Base-by-base conservation (phyloP, 2,113 vertebrate genomes). In the Rhegmatorhina hoffmannsi region DNA sequence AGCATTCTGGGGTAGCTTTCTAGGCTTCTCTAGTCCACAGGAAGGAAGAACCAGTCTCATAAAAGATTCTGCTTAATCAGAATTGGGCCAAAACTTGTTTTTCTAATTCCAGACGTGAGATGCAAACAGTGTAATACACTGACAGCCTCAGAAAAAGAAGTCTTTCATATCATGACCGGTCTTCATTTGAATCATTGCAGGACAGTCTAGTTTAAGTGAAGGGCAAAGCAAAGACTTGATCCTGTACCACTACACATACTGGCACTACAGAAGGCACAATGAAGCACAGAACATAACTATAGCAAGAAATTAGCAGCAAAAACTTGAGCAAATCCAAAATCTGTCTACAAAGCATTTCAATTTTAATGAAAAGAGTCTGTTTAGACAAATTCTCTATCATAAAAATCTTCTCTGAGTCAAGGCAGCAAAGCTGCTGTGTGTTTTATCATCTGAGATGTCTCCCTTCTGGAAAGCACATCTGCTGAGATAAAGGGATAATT, bases 401-500 rank as follows among this genome's bases (percentile, higher is more conserved):
- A 73, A 77, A 90, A 68, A 83, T 63, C 38, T 43, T 66, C 15
- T 59, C 23, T 79, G 72, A 95, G 55, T 20, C 0, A 0, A 91
- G 73, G 56, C 2, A 2, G 87, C 55, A 94, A 92, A 96, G 66
- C 64, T 77, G 55, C 84, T 87, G 55, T 78, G 89, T 62, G 91
- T 95, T 89, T 95, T 60, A 95, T 87, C 89, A 89, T 89, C 80
- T 94, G 91, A 95, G 73, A 87, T 81, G 13, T 78, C 89, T 52
- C 47, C 29, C 31, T 91, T 84, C 93, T 94, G 84, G 76, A 91
- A 92, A 87, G 55, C 4, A 6, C 55, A 84, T 94, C 91, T 92
- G 89, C 84, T 92, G 87, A 91, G 76, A 94, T 92, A 92, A 96
- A 96, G 68, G 77, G 21, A 53, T 89, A 69, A 84, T 95, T 96